phyloP scores from a whole-genome alignment of 2,113 vertebrate genomes.

The Salvelinus alpinus region DNA sequence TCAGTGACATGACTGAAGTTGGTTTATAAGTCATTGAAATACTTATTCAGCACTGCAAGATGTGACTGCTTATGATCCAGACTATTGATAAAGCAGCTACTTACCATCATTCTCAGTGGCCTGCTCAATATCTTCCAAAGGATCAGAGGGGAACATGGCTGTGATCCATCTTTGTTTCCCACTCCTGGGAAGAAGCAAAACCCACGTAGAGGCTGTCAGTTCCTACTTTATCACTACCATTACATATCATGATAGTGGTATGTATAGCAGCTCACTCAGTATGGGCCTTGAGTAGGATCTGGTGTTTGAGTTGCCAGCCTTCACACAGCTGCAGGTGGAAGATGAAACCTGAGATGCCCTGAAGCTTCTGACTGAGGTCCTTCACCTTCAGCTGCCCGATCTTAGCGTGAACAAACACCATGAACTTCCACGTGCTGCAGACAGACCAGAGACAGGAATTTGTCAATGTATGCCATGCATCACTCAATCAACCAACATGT shows the following conservation, averaged over 20 bases:
- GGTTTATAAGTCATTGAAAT: neutral
- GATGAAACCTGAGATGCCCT: conserved; percentile 85
- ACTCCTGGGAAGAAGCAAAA: conserved; percentile 69
- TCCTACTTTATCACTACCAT: neutral
- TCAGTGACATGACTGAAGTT: neutral
- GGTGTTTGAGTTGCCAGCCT: conserved; percentile 81
- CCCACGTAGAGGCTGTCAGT: neutral
- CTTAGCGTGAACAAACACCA: conserved; percentile 85
- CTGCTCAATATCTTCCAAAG: conserved; percentile 72
- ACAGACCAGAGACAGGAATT: neutral
- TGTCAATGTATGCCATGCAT: neutral
- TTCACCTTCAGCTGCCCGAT: conserved; percentile 85
- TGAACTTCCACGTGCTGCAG: conserved; percentile 82
- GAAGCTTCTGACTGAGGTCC: conserved; percentile 85
- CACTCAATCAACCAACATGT: too few relatives aligned
- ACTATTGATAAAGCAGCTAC: conserved; percentile 19
- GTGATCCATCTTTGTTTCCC: conserved; percentile 90
- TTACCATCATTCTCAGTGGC: conserved; percentile 81
- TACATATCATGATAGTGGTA: conserved; percentile 17
- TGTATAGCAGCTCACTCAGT: conserved; percentile 75
- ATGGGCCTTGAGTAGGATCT: conserved; percentile 84
- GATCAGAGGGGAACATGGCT: conserved; percentile 81
- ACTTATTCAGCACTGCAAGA: neutral
- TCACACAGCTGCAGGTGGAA: conserved; percentile 87
- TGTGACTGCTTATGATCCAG: neutral